Evolutionary conservation across 2,113 vertebrate species (phyloP).

Genomic region (Mystacornis crossleyi): DNA sequence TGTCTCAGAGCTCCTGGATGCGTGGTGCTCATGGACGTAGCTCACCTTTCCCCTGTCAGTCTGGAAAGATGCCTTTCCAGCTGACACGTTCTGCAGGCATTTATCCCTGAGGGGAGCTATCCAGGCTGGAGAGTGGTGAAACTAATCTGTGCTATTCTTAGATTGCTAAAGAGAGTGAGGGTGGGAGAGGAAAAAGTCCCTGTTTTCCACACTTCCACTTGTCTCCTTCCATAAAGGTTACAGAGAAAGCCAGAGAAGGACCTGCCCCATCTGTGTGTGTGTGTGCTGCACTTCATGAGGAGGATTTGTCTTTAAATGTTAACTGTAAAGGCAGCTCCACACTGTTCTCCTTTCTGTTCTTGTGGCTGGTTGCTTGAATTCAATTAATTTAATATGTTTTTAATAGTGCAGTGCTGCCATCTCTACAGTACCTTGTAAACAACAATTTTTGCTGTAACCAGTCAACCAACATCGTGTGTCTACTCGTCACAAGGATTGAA

Average conservation of each 20-base stretch:
- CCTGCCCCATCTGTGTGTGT: neutral
- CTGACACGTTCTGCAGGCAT: neutral
- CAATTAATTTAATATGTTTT: neutral
- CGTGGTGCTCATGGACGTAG: rapidly evolving
- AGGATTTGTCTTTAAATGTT: neutral
- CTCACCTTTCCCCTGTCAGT: neutral
- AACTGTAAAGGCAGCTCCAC: neutral
- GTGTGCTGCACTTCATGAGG: neutral
- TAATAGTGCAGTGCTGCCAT: neutral
- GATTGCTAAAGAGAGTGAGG: neutral
- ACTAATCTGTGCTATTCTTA: neutral
- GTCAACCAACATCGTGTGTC: neutral
- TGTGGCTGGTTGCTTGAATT: neutral
- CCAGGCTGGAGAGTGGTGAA: neutral
- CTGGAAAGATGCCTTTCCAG: neutral
- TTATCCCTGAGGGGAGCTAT: neutral
- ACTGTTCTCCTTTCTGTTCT: neutral
- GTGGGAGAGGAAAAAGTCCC: neutral
- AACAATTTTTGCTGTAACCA: neutral
- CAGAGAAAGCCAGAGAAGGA: neutral
- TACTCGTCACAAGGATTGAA: neutral
- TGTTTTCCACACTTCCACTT: neutral
- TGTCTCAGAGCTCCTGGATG: neutral
- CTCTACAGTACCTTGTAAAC: neutral
- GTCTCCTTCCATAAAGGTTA: neutral